Base-by-base conservation (phyloP, 2,113 vertebrate genomes). In the Balaeniceps rex region DNA sequence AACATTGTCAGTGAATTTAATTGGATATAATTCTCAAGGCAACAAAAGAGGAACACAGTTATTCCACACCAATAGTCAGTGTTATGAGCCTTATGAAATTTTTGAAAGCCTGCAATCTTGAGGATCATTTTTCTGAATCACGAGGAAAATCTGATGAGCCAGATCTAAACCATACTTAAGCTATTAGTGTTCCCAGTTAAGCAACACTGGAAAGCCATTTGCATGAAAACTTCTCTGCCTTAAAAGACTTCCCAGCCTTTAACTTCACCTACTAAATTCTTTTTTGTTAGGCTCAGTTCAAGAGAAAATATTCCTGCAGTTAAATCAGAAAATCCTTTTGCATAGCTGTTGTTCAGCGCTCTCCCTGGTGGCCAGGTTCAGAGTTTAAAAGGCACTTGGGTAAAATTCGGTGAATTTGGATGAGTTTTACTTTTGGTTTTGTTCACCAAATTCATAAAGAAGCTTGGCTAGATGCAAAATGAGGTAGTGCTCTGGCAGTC, bases 121-220 rank as follows among this genome's bases (percentile, higher is more conserved):
- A 64, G 60, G 68, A 95, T 96, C 51, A 5, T 66, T 96, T 90
- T 88, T 87, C 64, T 96, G 83, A 90, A 95, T 97, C 93, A 72
- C 66, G 72, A 28, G 83, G 71, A 88, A 92, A 88, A 87, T 95
- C 79, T 90, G 71, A 91, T 93, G 92, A 94, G 88, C 88, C 83
- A 46, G 36, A 78, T 83, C 90, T 95, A 81, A 90, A 54, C 76
- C 82, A 36, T 83, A 64, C 83, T 95, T 93, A 81, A 60, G 92
- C 60, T 86, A 68, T 94, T 94, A 94, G 40, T 71, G 51, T 55
- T 93, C 42, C 60, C 72, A 92, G 90, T 97, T 94, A 93, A 88
- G 95, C 95, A 96, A 97, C n/a, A 7, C 42, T 58, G n/a, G 94
- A 94, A 94, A 90, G 46, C 19, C 42, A 52, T 95, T 93, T 75